These are phyloP conservation scores for Rynchops niger DNA, from an alignment of 2,113 vertebrate genomes.

Conservation along the genomic window DNA sequence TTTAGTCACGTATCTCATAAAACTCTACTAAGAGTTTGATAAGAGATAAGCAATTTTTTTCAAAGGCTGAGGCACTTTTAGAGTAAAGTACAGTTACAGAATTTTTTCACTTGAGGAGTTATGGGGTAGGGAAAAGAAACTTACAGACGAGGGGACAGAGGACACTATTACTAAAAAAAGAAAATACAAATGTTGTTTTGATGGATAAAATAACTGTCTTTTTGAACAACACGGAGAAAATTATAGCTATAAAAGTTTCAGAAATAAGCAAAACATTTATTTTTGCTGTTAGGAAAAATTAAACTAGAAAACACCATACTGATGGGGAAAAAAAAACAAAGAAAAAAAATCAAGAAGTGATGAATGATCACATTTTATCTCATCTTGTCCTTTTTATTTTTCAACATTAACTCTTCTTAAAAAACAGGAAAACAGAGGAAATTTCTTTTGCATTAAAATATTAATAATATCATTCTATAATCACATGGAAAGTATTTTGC, in stretches of 20 bases:
- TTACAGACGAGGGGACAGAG: neutral
- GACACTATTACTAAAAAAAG: neutral
- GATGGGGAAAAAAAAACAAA: rapidly evolving
- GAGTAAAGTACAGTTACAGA: neutral
- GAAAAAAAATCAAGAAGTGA: neutral
- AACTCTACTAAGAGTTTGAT: neutral
- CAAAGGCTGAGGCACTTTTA: rapidly evolving
- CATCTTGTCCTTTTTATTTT: neutral
- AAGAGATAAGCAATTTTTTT: neutral
- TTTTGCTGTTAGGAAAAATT: neutral
- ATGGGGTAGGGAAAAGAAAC: neutral
- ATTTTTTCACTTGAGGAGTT: neutral
- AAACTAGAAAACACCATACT: neutral
- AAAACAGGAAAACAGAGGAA: neutral
- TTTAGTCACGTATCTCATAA: neutral
- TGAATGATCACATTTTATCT: neutral
- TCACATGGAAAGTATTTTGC: neutral
- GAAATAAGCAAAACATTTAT: neutral
- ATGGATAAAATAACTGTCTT: neutral
- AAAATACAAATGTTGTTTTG: neutral
- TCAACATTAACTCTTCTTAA: neutral
- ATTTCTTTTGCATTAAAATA: neutral
- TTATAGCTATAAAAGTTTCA: neutral
- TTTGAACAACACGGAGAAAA: neutral
- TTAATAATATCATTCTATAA: neutral